Conservation (phyloP, 2,113 vertebrate species). For the Grammomys dolichurus region DNA sequence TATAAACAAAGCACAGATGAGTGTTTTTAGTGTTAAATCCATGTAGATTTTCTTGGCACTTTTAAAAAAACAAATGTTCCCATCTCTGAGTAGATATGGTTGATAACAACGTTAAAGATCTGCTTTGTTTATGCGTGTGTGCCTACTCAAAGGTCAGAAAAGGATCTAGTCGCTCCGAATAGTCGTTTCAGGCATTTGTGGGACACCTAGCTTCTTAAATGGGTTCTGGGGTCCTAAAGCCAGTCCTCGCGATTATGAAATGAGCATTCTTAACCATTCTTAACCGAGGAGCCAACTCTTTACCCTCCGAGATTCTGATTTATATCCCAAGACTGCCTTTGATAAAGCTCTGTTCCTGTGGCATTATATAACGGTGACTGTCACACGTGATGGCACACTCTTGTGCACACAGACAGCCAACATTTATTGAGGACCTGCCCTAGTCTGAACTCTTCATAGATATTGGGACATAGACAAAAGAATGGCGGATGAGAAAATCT, state of each 20-base stretch:
- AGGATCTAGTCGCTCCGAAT: background rate
- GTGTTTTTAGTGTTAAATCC: background rate
- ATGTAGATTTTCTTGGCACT: slow-evolving; percentile 17
- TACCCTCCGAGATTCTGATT: background rate
- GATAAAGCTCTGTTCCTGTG: background rate
- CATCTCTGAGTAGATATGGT: background rate
- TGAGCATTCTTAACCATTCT: too few relatives aligned
- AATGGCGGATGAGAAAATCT: background rate
- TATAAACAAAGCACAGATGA: background rate
- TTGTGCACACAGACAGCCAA: too few relatives aligned
- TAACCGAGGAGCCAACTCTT: background rate
- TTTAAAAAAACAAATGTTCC: background rate
- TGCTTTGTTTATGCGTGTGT: too few relatives aligned
- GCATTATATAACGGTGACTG: background rate
- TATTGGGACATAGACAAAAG: background rate
- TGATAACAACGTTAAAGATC: background rate
- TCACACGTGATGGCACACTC: background rate
- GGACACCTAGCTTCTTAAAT: background rate
- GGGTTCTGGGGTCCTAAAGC: too few relatives aligned
- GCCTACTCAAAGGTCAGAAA: background rate
- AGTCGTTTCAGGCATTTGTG: too few relatives aligned
- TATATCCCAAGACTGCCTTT: background rate
- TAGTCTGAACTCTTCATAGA: background rate
- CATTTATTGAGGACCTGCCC: background rate
- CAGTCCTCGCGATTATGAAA: background rate